A percentile compares a stretch with the other conserved stretches of the same genome.
phyloP scores from a whole-genome alignment of 2,113 vertebrate species.

The Polyodon spathula region DNA sequence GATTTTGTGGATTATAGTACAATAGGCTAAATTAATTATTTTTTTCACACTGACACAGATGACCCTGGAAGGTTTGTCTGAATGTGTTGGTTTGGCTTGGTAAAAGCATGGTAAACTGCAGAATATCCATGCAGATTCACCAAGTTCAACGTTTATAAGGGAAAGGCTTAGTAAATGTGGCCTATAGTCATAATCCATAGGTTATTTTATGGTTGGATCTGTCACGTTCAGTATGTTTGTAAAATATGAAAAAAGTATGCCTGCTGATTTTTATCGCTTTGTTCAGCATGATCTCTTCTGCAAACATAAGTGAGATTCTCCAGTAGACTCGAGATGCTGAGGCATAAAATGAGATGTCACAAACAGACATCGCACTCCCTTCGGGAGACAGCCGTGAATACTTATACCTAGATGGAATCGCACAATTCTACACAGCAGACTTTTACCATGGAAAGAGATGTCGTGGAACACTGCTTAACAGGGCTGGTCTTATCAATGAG shows the following conservation, averaged over 20 bases:
- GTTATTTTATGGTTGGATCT: no score
- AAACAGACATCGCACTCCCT: slow-evolving; percentile 34
- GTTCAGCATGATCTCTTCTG: slow-evolving; percentile 47
- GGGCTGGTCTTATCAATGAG: neutral
- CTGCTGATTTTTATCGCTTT: slow-evolving; percentile 52
- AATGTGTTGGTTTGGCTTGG: no score
- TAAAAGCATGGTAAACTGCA: no score
- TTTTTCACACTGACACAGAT: no score
- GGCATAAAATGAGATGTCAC: slow-evolving; percentile 43
- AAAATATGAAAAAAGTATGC: slow-evolving; percentile 39
- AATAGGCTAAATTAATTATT: no score
- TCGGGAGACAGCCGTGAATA: neutral
- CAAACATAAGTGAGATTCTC: slow-evolving; percentile 37
- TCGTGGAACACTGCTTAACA: slow-evolving; percentile 5
- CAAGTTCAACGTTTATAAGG: no score
- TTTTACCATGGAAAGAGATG: slow-evolving; percentile 18
- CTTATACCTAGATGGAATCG: slow-evolving; percentile 1
- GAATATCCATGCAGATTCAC: no score
- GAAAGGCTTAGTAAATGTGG: no score
- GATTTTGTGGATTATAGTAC: no score
- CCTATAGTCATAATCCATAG: no score
- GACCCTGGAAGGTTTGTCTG: no score
- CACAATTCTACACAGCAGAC: slow-evolving; percentile 27
- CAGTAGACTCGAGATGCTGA: slow-evolving; percentile 23
- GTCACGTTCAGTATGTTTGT: slow-evolving; percentile 32